Percentiles rank a stretch among this genome's conserved stretches.
phyloP scores from a whole-genome alignment of 2,888 invertebrate genomes.

The Tinea semifulvella region DNA sequence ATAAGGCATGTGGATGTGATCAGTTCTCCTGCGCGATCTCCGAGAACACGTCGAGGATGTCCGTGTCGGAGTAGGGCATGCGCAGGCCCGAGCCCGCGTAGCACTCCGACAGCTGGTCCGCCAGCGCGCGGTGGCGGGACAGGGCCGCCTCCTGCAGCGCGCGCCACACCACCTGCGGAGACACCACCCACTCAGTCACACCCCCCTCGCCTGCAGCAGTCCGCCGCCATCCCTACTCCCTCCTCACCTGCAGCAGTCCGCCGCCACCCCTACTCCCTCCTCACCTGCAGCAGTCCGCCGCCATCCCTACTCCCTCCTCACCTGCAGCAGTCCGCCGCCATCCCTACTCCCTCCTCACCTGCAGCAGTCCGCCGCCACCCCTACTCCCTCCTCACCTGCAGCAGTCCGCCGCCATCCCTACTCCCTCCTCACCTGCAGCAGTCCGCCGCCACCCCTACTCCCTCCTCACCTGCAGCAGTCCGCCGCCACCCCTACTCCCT shows the following conservation, averaged over 20 bases:
- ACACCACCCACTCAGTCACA: too few species aligned
- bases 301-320: conserved; percentile 99
- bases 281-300: too few species aligned
- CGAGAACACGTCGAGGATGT: conserved; percentile 96
- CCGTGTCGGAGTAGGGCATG: conserved; percentile 94
- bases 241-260: conserved; percentile 79
- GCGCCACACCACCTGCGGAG: conserved; percentile 94
- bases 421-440: conserved; percentile 95
- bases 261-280: too few species aligned
- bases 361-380: conserved; percentile 84
- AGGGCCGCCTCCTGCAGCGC: conserved; percentile 99
- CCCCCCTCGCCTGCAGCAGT: conserved; percentile 73
- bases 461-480: conserved; percentile 76
- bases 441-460: too few species aligned
- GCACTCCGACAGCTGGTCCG: conserved; percentile 92
- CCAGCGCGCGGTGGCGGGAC: conserved; percentile 86
- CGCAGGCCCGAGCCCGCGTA: conserved; percentile 95
- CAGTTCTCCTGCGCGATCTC: conserved; percentile 99
- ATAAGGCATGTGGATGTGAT: too few species aligned
- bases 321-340: conserved; percentile 72
- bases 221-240: conserved; percentile 69
- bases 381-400: too few species aligned
- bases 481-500: conserved; percentile 99
- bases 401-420: conserved; percentile 99
- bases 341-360: conserved; percentile 55